Evolutionary conservation across 2,113 vertebrate genomes (phyloP).

Genomic region (Hemiscyllium ocellatum): DNA sequence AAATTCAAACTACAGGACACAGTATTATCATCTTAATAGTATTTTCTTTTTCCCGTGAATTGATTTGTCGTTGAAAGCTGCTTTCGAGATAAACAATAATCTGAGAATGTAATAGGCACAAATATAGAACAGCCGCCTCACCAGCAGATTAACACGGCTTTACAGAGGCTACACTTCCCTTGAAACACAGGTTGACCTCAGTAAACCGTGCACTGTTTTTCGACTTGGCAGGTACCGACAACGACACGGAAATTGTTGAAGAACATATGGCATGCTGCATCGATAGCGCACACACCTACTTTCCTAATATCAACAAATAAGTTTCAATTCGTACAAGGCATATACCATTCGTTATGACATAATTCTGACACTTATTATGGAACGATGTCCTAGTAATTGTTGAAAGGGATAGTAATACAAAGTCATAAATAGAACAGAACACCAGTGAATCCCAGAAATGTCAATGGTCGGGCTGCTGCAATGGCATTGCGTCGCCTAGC

Average conservation of each 20-base stretch:
- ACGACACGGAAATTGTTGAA: neutral
- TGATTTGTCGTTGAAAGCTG: slow-evolving; percentile 24
- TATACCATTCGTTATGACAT: neutral
- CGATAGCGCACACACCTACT: neutral
- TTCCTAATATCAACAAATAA: neutral
- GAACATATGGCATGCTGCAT: slow-evolving; percentile 22
- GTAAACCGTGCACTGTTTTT: neutral
- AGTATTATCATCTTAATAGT: neutral
- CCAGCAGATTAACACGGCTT: neutral
- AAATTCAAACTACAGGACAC: neutral
- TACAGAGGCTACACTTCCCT: neutral
- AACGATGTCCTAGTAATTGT: no score
- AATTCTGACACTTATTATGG: neutral
- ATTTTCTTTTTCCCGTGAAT: neutral
- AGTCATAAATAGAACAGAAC: no score
- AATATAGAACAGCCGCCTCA: neutral
- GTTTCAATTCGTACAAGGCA: neutral
- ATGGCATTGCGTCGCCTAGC: neutral
- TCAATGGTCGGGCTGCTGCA: neutral
- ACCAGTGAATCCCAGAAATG: neutral
- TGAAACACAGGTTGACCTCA: neutral
- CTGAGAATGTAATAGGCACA: neutral
- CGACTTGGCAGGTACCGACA: neutral
- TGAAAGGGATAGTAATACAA: neutral
- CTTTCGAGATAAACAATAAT: neutral